phyloP scores from a whole-genome alignment of 2,888 invertebrate genomes.

The Leucophenga montana region DNA sequence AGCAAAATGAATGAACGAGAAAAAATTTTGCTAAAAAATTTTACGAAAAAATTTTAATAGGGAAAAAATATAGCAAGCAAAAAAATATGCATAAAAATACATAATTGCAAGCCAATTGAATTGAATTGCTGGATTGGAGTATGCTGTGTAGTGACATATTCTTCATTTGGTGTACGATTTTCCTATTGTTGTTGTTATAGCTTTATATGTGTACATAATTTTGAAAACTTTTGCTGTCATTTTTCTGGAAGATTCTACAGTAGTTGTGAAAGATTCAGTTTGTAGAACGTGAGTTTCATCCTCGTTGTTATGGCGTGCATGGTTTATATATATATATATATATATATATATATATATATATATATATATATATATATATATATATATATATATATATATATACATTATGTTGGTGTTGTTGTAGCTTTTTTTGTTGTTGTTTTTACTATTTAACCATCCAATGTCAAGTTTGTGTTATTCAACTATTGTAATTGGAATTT shows the following conservation, averaged over 20 bases:
- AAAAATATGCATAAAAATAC: slow-evolving; percentile 16
- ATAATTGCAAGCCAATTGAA: slow-evolving; percentile 24
- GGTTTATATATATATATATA: too few relatives aligned
- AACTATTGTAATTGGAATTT: slow-evolving; percentile 24
- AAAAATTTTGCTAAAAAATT: slow-evolving; percentile 8
- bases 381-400: too few relatives aligned
- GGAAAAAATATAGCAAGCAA: slow-evolving; percentile 5
- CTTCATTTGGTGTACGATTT: too few relatives aligned
- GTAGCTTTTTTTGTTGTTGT: slow-evolving; percentile 11
- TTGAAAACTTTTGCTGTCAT: not conserved
- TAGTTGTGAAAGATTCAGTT: slow-evolving; percentile 50
- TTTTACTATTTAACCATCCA: slow-evolving; percentile 3
- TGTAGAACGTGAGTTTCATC: slow-evolving; percentile 15
- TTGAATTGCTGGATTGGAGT: not conserved
- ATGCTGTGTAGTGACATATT: too few relatives aligned
- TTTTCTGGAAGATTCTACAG: slow-evolving; percentile 30
- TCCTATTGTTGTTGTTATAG: slow-evolving; percentile 41
- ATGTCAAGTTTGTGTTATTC: slow-evolving; percentile 23
- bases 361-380: too few relatives aligned
- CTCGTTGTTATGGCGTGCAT: slow-evolving; percentile 7
- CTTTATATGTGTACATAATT: not conserved
- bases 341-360: too few relatives aligned
- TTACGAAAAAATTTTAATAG: slow-evolving; percentile 13
- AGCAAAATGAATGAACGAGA: slow-evolving; percentile 26
- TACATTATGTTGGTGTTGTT: too few relatives aligned